Conservation (phyloP, 1,140 invertebrate genomes). For the Heliconius hewitsoni region DNA sequence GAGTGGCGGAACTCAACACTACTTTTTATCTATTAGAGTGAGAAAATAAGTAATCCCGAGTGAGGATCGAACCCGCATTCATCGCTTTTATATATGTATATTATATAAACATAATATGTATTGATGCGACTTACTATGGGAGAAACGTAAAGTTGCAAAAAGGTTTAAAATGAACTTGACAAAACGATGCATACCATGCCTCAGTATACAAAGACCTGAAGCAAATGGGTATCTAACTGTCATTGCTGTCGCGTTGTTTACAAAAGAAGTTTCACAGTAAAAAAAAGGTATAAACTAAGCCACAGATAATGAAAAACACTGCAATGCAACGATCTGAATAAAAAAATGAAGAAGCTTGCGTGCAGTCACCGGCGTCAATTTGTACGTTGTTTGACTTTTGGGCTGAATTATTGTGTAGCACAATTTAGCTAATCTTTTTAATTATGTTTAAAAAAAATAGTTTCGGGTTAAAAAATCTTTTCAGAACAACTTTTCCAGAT, state of each 20-base stretch:
- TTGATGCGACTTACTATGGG: too few species aligned
- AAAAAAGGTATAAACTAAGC: slow-evolving; percentile 1
- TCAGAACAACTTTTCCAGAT: too few species aligned
- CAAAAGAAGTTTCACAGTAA: background rate
- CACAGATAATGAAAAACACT: slow-evolving; percentile 42
- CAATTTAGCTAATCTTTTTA: background rate
- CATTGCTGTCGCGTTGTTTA: background rate
- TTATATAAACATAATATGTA: too few species aligned
- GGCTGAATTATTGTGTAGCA: background rate
- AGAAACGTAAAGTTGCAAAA: background rate
- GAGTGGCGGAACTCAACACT: too few species aligned
- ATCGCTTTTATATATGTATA: too few species aligned
- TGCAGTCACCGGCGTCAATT: slow-evolving; percentile 36
- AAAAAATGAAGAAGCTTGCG: slow-evolving; percentile 38
- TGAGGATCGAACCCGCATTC: too few species aligned
- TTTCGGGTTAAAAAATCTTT: too few species aligned
- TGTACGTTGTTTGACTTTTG: background rate
- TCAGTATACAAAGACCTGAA: background rate
- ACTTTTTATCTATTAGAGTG: too few species aligned
- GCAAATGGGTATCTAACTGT: background rate
- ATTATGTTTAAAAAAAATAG: too few species aligned
- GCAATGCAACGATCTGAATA: slow-evolving; percentile 48
- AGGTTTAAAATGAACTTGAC: background rate
- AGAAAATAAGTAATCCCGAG: too few species aligned
- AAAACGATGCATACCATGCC: too few species aligned